A percentile compares a stretch with the other conserved stretches of the same genome.
Evolutionary conservation across 2,797 vertebrate genomes (phyloP).

Genomic region (Tapirus indicus): DNA sequence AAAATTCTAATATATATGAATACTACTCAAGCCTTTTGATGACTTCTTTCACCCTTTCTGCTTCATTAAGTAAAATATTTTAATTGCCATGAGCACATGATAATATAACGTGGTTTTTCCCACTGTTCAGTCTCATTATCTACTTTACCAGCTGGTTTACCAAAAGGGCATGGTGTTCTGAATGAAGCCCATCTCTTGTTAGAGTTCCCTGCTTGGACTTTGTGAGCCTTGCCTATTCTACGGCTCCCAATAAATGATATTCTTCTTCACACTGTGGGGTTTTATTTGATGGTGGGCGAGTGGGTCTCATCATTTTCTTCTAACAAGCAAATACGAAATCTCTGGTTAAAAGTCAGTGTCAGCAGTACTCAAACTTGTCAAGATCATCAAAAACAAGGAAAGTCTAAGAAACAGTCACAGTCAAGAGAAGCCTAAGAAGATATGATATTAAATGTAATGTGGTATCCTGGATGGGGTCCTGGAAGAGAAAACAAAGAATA

Average conservation of each 20-base stretch:
- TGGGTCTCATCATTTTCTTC: constrained; percentile 3
- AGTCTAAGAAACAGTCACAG: neutral
- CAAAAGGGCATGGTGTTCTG: neutral
- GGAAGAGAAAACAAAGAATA: neutral
- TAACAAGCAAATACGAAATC: neutral
- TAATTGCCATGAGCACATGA: neutral
- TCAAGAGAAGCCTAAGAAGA: constrained; percentile 11
- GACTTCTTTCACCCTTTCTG: neutral
- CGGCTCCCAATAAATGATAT: neutral
- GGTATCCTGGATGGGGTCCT: neutral
- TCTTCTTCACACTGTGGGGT: neutral
- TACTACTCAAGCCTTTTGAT: neutral
- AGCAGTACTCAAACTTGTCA: neutral
- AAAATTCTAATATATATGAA: constrained; percentile 22
- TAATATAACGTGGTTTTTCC: neutral
- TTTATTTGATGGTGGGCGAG: neutral
- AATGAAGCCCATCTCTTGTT: neutral
- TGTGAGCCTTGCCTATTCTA: neutral
- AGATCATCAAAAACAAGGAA: constrained; percentile 33
- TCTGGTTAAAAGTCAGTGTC: constrained; percentile 4
- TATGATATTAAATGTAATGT: neutral
- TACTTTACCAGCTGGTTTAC: neutral
- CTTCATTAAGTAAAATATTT: constrained; percentile 30
- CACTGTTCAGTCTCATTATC: neutral
- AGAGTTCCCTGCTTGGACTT: neutral